Conservation (phyloP, 2,888 invertebrate genomes). For the Euproctis similis region DNA sequence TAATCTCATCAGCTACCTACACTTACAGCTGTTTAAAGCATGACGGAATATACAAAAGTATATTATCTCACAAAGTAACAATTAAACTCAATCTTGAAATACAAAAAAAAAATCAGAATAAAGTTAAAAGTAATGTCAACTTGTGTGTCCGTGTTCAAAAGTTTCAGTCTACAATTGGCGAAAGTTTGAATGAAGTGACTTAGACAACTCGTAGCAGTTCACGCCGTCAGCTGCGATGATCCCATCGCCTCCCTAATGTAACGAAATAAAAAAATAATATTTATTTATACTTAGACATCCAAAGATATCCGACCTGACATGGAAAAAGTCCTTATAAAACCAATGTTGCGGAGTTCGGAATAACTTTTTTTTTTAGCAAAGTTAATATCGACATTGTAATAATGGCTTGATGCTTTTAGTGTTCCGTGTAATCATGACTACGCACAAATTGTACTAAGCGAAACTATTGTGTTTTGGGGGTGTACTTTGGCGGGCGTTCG, state of each 20-base stretch:
- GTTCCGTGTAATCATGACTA: conserved; percentile 18
- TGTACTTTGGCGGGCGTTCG: conserved; percentile 1
- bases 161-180: conserved; percentile 57
- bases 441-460: conserved; percentile 7
- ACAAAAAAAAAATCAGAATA: too few relatives aligned
- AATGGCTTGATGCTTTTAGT: conserved; percentile 19
- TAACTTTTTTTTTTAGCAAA: conserved; percentile 22
- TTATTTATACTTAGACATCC: conserved; percentile 44
- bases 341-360: conserved; percentile 26
- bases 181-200: conserved; percentile 71
- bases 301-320: conserved; percentile 36
- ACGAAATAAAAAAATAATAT: conserved; percentile 61
- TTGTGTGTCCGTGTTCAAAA: too few relatives aligned
- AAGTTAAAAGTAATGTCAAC: too few relatives aligned
- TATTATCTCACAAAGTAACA: too few relatives aligned
- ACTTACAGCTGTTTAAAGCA: too few relatives aligned
- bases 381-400: conserved; percentile 19
- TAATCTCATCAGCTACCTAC: too few relatives aligned
- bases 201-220: conserved; percentile 56
- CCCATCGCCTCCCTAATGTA: conserved; percentile 62
- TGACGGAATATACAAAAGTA: too few relatives aligned
- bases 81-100: too few relatives aligned
- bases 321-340: conserved; percentile 27
- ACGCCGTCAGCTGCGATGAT: conserved; percentile 65
- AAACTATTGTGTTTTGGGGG: not conserved